phyloP scores from a whole-genome alignment of 2,113 vertebrate genomes.

The Saimiri boliviensis region DNA sequence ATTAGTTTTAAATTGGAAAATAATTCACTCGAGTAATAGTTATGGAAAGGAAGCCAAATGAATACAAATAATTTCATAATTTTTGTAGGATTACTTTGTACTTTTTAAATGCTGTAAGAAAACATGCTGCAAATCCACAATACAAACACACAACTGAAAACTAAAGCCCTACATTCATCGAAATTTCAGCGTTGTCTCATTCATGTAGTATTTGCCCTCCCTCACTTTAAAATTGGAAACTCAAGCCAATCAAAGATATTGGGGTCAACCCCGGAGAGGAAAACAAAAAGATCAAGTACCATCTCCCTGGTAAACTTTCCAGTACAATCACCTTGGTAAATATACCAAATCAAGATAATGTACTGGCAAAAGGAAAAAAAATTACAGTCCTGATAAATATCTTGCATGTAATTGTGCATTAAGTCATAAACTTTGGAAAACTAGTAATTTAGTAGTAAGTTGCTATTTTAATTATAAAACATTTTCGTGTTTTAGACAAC shows the following conservation, averaged over 20 bases:
- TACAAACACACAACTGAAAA: conserved; percentile 19
- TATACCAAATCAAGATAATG: conserved; percentile 57
- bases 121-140: not conserved
- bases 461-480: not conserved
- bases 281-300: conserved; percentile 34
- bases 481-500: not conserved
- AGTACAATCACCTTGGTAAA: conserved; percentile 31
- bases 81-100: not conserved
- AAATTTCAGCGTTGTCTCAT: conserved; percentile 63
- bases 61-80: not conserved
- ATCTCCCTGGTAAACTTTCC: conserved; percentile 32
- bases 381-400: not conserved
- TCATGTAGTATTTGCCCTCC: conserved; percentile 58
- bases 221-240: conserved; percentile 71
- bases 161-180: conserved; percentile 47
- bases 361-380: not conserved
- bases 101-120: conserved; percentile 20
- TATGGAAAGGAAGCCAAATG: not conserved
- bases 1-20: conserved; percentile 36
- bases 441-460: not conserved
- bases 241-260: conserved; percentile 78
- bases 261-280: conserved; percentile 36
- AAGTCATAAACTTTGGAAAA: not conserved
- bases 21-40: conserved; percentile 20
- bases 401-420: not conserved